Base-by-base conservation (phyloP, 53 echinoderm and acorn worm species). In the Henricia sp. region DNA sequence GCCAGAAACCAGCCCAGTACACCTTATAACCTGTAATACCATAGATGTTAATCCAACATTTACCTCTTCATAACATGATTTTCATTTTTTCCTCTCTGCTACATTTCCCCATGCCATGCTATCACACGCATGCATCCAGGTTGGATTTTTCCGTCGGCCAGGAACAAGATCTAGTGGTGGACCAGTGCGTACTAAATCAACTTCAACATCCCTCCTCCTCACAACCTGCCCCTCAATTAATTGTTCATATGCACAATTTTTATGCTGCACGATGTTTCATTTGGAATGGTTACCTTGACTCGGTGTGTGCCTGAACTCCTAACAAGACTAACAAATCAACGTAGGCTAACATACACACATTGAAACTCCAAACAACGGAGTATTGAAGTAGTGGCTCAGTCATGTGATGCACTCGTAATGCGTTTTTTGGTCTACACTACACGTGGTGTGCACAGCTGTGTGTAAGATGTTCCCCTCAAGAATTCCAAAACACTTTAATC, bases 131-230 rank as follows among this genome's bases (percentile, higher is more conserved):
- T 78, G 78, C 55, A 60, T 78, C 63, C 82, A 96, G 96, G 85
- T 85, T 84, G 96, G 96, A 77, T 96, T 96, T 91, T 96, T 96
- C 88, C 71, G 82, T 27, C 93, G 96, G 16, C 95, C 90, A n/a
- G 88, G 88, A 28, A 90, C 83, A 44, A 72, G 83, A 29, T 77
- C 80, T 5, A 46, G 70, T 70, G 70, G 70, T 70, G 95, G 93
- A 72, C 87, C 95, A 91, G 95, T 94, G 91, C 91, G 95, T 94
- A 94, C 78, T 78, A 78, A 78, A 75, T 25, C 21, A 56, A 37
- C 27, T 16, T 24, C 54, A 36, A 19, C 33, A 1, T 9, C 16
- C 13, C 10, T 33, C 33, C 17, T 4, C 29, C 23, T 60, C n/a
- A n/a, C n/a, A n/a, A 34, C 29, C 29, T 53, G 8, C 17, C 3